A percentile compares a stretch with the other conserved stretches of the same genome.
Conservation (phyloP, 2,888 invertebrate genomes). For the Cheilosia vernalis region DNA sequence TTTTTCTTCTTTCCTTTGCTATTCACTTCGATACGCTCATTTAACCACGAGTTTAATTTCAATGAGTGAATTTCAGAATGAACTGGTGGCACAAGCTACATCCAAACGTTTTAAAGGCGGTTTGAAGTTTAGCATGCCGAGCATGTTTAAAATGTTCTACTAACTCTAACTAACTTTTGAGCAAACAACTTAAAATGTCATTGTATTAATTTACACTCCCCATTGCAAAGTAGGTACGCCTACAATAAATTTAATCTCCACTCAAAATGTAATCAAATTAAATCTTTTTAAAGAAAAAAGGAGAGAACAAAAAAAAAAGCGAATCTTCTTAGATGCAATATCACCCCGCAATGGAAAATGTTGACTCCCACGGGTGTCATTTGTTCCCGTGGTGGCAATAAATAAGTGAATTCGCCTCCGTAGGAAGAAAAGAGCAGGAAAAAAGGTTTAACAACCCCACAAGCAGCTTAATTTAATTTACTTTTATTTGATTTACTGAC, state of each 20-base stretch:
- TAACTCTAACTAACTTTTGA: background rate
- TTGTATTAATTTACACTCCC: conserved; percentile 50
- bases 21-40: conserved; percentile 45
- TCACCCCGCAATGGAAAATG: conserved; percentile 45
- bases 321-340: conserved; percentile 17
- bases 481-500: conserved; percentile 74
- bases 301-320: conserved; percentile 51
- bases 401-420: conserved; percentile 65
- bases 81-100: background rate
- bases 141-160: background rate
- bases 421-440: conserved; percentile 13
- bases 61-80: conserved; percentile 7
- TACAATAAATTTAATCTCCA: conserved; percentile 70
- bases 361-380: conserved; percentile 76
- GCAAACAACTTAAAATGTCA: conserved; percentile 34
- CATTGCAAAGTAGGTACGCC: conserved; percentile 1
- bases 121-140: background rate
- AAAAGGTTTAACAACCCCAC: conserved; percentile 64
- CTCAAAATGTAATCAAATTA: conserved; percentile 79
- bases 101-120: conserved; percentile 21
- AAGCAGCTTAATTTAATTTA: conserved; percentile 75
- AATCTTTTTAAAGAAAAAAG: conserved; percentile 76
- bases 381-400: conserved; percentile 74
- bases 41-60: conserved; percentile 50
- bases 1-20: background rate